Base-by-base conservation (phyloP, 2,113 vertebrate genomes). In the Quiscalus mexicanus region DNA sequence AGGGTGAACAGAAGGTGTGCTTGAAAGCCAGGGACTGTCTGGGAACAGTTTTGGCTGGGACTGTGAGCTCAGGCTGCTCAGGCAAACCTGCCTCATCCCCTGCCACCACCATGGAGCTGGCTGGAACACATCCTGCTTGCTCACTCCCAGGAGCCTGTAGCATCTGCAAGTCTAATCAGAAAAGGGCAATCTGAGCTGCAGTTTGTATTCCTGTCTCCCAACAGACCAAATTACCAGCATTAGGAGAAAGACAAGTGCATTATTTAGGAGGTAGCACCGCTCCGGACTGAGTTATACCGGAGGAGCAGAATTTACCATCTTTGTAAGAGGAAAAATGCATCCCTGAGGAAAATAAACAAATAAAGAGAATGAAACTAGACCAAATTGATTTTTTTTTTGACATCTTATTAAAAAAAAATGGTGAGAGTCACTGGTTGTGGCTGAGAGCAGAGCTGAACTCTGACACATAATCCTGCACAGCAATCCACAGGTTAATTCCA, bases 141-240 rank as follows among this genome's bases (percentile, higher is more conserved):
- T 93, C 31, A 15, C 49, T 85, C 75, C 73, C 77, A 76, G 80
- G 60, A 84, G 82, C 62, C 37, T 52, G 56, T 0, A 5, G 56
- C 63, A 90, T 78, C 77, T 88, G 76, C 86, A 80, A 90, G 88
- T 71, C 77, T 78, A 88, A 93, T 83, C 81, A 76, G 80, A 75
- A 84, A 92, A 35, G 58, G 30, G 37, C 69, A 71, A 65, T 73
- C 56, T 22, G 76, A 85, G 78, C n/a, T 83, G 56, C 42, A 81
- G 87, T 77, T 81, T 84, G 77, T 73, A 59, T 80, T 87, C 69
- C 41, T 90, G 53, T 10, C 83, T 89, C 92, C 79, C 90, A 47
- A 2, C 6, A 47, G 88, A 74, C 76, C 50, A 47, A 89, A 86
- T 71, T 90, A 83, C 81, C 93, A 92, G 88, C 84, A 83, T 78